Percentiles rank a stretch among this genome's conserved stretches.
These are phyloP conservation scores for Microcebus jonahi DNA, from an alignment of 2,113 vertebrate genomes.

Conservation along the genomic window DNA sequence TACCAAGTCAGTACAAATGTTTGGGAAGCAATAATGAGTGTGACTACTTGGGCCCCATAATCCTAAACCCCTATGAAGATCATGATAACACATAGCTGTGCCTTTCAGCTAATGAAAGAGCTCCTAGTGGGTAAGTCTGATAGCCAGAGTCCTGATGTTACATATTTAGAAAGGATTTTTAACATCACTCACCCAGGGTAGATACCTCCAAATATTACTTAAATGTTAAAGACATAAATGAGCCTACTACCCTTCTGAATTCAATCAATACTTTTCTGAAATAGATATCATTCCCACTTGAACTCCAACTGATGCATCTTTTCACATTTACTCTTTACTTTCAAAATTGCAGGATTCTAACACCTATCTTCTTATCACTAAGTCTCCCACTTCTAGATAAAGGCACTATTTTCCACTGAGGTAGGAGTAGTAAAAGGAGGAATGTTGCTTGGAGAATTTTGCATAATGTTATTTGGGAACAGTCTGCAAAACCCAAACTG, in stretches of 20 bases:
- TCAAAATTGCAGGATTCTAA: neutral
- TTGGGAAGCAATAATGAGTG: neutral
- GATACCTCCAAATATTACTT: neutral
- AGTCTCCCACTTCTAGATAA: neutral
- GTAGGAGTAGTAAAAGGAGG: neutral
- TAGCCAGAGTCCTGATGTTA: neutral
- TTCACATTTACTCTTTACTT: neutral
- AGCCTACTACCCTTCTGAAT: neutral
- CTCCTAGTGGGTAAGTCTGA: neutral
- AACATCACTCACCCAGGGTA: neutral
- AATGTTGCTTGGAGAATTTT: neutral
- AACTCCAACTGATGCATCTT: conserved; percentile 15
- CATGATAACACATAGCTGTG: neutral
- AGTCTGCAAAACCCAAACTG: neutral
- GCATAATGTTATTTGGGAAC: neutral
- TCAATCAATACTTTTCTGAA: neutral
- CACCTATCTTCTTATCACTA: neutral
- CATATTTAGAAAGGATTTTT: conserved; percentile 37
- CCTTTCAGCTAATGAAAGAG: neutral
- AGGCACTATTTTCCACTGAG: neutral
- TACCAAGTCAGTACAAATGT: neutral
- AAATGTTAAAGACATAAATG: neutral
- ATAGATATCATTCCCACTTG: neutral
- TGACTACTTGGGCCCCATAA: neutral
- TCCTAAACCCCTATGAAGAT: neutral